A percentile compares a stretch with the other conserved stretches of the same genome.
phyloP scores from a whole-genome alignment of 2,113 vertebrate genomes.

The Murina feae region DNA sequence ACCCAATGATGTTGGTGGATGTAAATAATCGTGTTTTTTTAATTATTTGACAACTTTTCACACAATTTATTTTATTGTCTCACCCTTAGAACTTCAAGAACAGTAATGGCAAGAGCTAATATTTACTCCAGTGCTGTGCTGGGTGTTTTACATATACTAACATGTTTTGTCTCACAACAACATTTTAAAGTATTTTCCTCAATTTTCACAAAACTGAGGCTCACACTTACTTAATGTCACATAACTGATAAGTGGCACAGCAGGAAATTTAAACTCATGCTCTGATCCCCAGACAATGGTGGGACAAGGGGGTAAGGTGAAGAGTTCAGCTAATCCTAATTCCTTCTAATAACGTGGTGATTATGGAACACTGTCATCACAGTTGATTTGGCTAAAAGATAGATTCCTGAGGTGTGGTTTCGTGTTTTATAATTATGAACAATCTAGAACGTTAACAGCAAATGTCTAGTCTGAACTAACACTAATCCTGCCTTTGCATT shows the following conservation, averaged over 20 bases:
- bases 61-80: not conserved
- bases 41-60: not conserved
- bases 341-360: not conserved
- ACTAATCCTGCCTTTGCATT: not conserved
- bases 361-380: not conserved
- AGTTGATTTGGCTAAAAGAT: not conserved
- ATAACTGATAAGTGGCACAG: not conserved
- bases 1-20: not conserved
- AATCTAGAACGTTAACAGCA: not conserved
- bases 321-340: not conserved
- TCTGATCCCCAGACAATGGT: not conserved
- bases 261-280: not conserved
- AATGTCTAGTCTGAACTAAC: not conserved
- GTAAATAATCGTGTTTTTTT: not conserved
- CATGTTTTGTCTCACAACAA: not conserved
- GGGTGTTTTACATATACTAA: not conserved
- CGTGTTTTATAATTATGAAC: not conserved
- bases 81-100: not conserved
- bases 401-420: not conserved
- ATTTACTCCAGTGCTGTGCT: not conserved
- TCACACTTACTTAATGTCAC: not conserved
- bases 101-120: not conserved
- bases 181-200: not conserved
- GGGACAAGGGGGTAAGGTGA: not conserved
- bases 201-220: not conserved